Evolutionary conservation across 2,113 vertebrate genomes (phyloP).

Genomic region (Dermatemys mawii): DNA sequence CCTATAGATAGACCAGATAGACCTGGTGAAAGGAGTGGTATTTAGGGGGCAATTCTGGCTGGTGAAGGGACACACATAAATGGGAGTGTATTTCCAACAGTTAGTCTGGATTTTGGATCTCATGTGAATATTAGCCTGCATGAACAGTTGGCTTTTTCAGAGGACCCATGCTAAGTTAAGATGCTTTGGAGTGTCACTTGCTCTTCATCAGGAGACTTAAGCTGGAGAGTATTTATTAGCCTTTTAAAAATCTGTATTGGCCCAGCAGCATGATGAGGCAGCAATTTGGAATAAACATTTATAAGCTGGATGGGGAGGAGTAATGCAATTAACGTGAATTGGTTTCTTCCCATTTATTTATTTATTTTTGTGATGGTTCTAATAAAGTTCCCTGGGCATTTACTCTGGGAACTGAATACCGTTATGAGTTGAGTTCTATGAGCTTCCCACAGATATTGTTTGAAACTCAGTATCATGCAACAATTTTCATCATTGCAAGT

Average conservation of each 20-base stretch:
- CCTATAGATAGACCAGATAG: background rate
- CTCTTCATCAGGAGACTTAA: background rate
- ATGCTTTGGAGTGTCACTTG: background rate
- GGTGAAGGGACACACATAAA: background rate
- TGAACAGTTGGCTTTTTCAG: background rate
- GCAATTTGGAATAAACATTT: background rate
- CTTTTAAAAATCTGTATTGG: background rate
- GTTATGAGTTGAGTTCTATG: background rate
- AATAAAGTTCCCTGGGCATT: background rate
- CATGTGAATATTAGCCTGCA: background rate
- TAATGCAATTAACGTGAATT: background rate
- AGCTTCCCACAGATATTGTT: background rate
- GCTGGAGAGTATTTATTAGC: fast-evolving
- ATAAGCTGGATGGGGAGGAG: background rate
- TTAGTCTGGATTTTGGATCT: background rate
- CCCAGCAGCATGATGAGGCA: background rate
- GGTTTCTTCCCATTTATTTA: background rate
- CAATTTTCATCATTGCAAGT: background rate
- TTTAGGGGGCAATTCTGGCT: background rate
- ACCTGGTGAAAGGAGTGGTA: background rate
- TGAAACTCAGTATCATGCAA: background rate
- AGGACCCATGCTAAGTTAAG: background rate
- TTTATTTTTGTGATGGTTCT: background rate
- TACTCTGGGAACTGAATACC: background rate
- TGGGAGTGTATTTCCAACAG: background rate